These are phyloP conservation scores for Caenorhabditis doughertyi DNA, from an alignment of 2,888 invertebrate species.

Conservation along the genomic window DNA sequence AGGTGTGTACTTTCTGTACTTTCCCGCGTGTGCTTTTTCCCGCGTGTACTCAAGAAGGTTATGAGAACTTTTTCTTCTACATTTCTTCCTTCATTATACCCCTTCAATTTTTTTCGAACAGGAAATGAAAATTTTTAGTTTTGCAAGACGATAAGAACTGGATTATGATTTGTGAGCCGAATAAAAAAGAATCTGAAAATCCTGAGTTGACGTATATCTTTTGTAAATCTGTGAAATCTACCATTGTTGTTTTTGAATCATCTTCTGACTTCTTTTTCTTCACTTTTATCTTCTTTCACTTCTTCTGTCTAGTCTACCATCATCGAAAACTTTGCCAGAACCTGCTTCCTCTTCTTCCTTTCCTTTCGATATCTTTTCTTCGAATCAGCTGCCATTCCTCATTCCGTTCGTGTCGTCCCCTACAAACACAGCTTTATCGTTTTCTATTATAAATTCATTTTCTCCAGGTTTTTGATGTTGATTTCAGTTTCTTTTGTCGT, in stretches of 20 bases:
- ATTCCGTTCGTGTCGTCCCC: conserved; percentile 52
- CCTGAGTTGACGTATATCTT: background rate
- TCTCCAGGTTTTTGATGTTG: conserved; percentile 5
- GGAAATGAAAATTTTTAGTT: background rate
- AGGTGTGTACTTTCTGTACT: too few species aligned
- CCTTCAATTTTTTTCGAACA: background rate
- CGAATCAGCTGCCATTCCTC: conserved; percentile 59
- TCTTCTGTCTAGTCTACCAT: conserved; percentile 46
- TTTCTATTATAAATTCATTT: background rate
- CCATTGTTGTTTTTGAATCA: background rate
- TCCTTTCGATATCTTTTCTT: conserved; percentile 43
- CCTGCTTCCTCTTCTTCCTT: conserved; percentile 37
- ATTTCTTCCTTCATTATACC: too few species aligned
- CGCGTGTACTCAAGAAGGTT: too few species aligned
- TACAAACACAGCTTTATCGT: background rate
- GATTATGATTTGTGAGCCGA: background rate
- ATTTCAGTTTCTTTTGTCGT: conserved; percentile 18
- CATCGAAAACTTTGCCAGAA: conserved; percentile 44
- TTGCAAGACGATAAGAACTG: background rate
- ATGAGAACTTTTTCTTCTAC: too few species aligned
- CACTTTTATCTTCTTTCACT: conserved; percentile 26
- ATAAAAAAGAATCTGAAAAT: background rate
- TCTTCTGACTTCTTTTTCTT: background rate
- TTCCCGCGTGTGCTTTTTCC: too few species aligned
- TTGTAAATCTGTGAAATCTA: background rate